Percentiles rank a stretch among this genome's conserved stretches.
phyloP scores from a whole-genome alignment of 2,113 vertebrate genomes.

The Natator depressus region DNA sequence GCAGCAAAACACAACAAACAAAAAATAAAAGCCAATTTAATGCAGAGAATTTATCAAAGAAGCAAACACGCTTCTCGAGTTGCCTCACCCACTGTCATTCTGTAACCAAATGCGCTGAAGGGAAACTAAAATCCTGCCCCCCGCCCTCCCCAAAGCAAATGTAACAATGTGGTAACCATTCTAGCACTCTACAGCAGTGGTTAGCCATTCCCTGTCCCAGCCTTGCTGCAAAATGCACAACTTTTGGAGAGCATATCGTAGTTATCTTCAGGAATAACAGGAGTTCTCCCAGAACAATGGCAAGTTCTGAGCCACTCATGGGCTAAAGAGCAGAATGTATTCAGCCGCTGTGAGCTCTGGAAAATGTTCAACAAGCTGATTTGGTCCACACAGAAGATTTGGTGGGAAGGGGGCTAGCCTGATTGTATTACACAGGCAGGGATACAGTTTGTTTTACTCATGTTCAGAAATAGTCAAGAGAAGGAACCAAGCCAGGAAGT shows the following conservation, averaged over 20 bases:
- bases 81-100: background rate
- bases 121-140: background rate
- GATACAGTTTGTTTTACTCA: background rate
- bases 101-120: accelerated
- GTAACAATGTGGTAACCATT: background rate
- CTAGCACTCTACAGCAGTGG: accelerated
- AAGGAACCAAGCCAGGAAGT: background rate
- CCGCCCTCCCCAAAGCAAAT: background rate
- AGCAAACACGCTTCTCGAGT: background rate
- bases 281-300: background rate
- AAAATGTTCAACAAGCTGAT: background rate
- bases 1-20: background rate
- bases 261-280: background rate
- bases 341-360: background rate
- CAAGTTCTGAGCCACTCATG: background rate
- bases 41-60: conserved; percentile 6
- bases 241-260: background rate
- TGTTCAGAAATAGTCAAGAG: background rate
- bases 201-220: background rate
- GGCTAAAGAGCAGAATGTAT: background rate
- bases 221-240: background rate
- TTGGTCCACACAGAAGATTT: background rate
- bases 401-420: background rate
- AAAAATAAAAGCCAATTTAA: conserved; percentile 57
- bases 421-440: background rate